Conservation (phyloP, 2,888 invertebrate species). For the Megastigmus dorsalis region DNA sequence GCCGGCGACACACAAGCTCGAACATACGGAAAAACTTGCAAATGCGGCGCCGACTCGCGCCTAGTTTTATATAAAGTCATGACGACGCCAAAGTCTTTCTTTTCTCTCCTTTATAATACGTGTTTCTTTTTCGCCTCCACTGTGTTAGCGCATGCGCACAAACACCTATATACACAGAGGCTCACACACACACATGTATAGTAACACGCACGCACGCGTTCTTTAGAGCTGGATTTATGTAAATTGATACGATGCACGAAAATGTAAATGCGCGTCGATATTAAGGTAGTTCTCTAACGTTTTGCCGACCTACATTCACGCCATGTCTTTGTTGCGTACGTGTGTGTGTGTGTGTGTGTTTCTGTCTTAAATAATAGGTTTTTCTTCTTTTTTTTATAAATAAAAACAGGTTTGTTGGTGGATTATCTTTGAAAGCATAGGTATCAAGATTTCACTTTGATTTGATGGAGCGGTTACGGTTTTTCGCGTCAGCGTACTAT, state of each 20-base stretch:
- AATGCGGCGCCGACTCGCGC: not conserved
- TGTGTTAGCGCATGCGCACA: not conserved
- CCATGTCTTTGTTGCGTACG: no score
- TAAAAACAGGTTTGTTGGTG: no score
- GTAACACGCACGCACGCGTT: not conserved
- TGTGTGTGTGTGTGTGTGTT: no score
- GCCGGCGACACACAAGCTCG: no score
- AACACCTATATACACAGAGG: no score
- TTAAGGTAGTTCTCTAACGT: not conserved
- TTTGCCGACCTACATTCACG: not conserved
- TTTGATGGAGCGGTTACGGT: no score
- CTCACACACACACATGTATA: not conserved
- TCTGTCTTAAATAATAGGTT: no score
- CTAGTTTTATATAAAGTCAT: not conserved
- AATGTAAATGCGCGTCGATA: slow-evolving; percentile 49
- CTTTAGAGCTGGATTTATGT: slow-evolving; percentile 24
- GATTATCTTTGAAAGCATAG: no score
- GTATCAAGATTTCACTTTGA: no score
- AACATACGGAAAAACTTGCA: no score
- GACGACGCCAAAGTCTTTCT: not conserved
- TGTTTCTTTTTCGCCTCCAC: not conserved
- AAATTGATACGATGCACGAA: slow-evolving; percentile 50
- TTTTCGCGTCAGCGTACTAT: no score
- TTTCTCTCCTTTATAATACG: not conserved
- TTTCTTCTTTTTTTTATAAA: no score